Evolutionary conservation across 2,797 vertebrate genomes (phyloP).

Genomic region (Pseudocheirus occidentalis): DNA sequence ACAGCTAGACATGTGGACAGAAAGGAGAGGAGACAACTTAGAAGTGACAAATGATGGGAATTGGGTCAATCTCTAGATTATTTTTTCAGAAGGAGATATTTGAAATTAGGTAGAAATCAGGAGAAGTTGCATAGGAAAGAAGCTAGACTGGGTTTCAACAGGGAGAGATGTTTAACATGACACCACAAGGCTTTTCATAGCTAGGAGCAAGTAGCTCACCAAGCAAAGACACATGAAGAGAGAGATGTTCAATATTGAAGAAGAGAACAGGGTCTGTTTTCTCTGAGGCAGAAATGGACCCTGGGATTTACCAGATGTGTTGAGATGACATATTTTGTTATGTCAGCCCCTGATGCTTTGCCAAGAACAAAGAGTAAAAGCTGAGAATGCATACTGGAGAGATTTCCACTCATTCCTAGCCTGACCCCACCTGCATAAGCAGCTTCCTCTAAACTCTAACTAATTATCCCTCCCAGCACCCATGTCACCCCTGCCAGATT

Average conservation of each 20-base stretch:
- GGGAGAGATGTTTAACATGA: background rate
- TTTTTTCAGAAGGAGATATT: background rate
- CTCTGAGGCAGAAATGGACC: background rate
- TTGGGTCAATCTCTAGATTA: background rate
- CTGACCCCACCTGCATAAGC: slow-evolving; percentile 19
- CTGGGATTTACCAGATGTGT: background rate
- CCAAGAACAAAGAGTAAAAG: background rate
- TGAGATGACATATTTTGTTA: background rate
- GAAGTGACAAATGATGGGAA: slow-evolving; percentile 65
- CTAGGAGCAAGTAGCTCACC: background rate
- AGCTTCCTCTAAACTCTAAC: slow-evolving; percentile 49
- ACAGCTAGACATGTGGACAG: slow-evolving; percentile 87
- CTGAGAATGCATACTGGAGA: background rate
- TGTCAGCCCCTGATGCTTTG: background rate
- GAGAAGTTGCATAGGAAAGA: background rate
- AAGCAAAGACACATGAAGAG: background rate
- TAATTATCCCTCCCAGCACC: slow-evolving; percentile 30
- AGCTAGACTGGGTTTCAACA: too few species aligned
- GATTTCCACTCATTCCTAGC: background rate
- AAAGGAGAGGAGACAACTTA: slow-evolving; percentile 61
- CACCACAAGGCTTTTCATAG: background rate
- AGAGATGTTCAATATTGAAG: background rate
- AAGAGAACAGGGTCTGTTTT: background rate
- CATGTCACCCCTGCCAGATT: slow-evolving; percentile 34
- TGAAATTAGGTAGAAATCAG: background rate